Base-by-base conservation (phyloP, 1,140 invertebrate species). In the Pogonognathellus flavescens region DNA sequence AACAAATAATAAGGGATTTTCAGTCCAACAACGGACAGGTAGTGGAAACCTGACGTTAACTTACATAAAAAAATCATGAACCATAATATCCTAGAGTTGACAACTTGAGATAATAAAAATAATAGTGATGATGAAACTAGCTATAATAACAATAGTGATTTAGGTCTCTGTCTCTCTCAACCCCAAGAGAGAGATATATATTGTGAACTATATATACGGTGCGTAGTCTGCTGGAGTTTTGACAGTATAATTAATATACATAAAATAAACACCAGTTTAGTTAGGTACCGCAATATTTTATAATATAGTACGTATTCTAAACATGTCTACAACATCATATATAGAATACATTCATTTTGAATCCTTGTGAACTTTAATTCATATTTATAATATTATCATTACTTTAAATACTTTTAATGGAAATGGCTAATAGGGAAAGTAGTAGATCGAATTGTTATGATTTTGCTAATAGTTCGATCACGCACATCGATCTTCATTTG, bases 341-440 rank as follows among this genome's bases (percentile, higher is more conserved):
- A 66, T 66, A 66, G 62, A 66, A 66, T 66, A 66, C 62, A 66
- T 20, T 66, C 62, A 66, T 66, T 66, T 66, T 66, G 62, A 66
- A 25, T 25, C 20, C 13, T 25, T 25, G 11, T 25, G 10, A 25
- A 25, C 62, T 66, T 41, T 66, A 66, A 66, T 66, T 20, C 25
- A 66, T 66, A 10, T 66, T 66, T 66, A 66, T 25, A 66, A 66
- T 66, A 66, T 66, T 66, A 41, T 41, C 31, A 41, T 41, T 41
- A 66, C 62, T 20, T 25, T 66, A 66, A 66, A 66, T 66, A 66
- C 25, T 25, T 66, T 66, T 41, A 41, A 66, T 66, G 62, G 62
- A 66, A 66, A 66, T 66, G 62, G 62, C 62, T 66, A 55, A 16
- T 55, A 66, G 25, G 62, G 25, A 25, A 25, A 66, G 62, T 14